Evolutionary conservation across 2,888 invertebrate species (phyloP).

Genomic region (Tachina lurida): DNA sequence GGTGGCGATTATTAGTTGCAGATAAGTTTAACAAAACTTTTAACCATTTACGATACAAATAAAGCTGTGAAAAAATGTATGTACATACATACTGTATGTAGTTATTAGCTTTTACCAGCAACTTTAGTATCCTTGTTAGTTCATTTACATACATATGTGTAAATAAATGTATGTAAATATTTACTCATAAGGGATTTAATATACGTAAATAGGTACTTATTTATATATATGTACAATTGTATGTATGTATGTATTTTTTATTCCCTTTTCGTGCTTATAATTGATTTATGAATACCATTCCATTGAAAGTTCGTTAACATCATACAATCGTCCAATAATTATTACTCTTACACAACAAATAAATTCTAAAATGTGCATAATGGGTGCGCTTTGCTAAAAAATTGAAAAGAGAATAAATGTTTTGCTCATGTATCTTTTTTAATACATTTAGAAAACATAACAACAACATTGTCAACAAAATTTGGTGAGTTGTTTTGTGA

Average conservation of each 20-base stretch:
- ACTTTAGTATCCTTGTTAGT: too few species aligned
- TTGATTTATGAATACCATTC: conserved; percentile 17
- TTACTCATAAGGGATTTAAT: too few species aligned
- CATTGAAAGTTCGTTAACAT: conserved; percentile 64
- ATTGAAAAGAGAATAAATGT: conserved; percentile 11
- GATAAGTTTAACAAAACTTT: too few species aligned
- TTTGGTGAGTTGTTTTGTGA: conserved; percentile 10
- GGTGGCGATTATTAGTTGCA: too few species aligned
- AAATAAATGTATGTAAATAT: too few species aligned
- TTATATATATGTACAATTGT: too few species aligned
- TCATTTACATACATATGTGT: too few species aligned
- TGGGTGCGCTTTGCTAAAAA: conserved; percentile 41
- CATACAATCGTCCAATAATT: conserved; percentile 26
- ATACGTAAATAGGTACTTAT: too few species aligned
- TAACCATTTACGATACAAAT: too few species aligned
- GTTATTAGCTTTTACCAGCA: too few species aligned
- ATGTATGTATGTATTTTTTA: background rate
- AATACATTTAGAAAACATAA: conserved; percentile 6
- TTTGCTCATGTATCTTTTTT: conserved; percentile 11
- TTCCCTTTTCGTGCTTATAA: background rate
- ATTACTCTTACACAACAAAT: conserved; percentile 1
- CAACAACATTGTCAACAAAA: conserved; percentile 32
- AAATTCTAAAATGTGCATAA: conserved; percentile 8
- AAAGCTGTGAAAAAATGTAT: too few species aligned
- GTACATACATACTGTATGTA: too few species aligned